Base-by-base conservation (phyloP, 2,888 invertebrate species). In the Candidula unifasciata region DNA sequence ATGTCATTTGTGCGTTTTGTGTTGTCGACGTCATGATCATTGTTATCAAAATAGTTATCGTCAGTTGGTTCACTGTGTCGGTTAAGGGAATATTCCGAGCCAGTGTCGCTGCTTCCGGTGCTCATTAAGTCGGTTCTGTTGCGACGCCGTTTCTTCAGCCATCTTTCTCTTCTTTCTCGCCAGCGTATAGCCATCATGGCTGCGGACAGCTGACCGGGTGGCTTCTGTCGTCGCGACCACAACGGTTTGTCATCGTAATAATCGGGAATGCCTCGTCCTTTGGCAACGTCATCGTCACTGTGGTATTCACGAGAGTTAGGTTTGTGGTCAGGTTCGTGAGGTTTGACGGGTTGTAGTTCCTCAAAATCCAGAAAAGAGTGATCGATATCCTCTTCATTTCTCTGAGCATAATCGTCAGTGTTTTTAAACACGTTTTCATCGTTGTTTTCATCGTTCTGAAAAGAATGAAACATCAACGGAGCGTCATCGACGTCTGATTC, bases 251-350 rank as follows among this genome's bases (percentile, higher is more conserved):
- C 84, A 69, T 84, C 84, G 69, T 84, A 84, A 52, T 84, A 84
- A n/a, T 84, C 84, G 35, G 84, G 84, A 54, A 80, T 76, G 21
- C 80, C 84, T 3, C 81, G 60, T 1, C 84, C 84, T 3, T 64
- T 52, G 10, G 76, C 84, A n/a, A 84, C 80, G 60, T 84, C 84
- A 68, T 84, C 84, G 24, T 84, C 84, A 27, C 84, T 84, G 80
- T 84, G 84, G 57, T 84, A 84, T 24, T 71, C 80, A 8, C 84
- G 52, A 27, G 84, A 68, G n/a, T 33, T 44, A 21, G 44, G 64
- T n/a, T 30, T 44, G 18, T 57, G 78, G 1, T 68, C 64, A 24
- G 44, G 16, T 6, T 82, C 66, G 18, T 44, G 3, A 16, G 33
- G 0, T 18, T 74, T 18, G 6, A n/a, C 18, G 2, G 21, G 0